Evolutionary conservation across 2,888 invertebrate species (phyloP).

Genomic region (Acanthosepion lycidas): DNA sequence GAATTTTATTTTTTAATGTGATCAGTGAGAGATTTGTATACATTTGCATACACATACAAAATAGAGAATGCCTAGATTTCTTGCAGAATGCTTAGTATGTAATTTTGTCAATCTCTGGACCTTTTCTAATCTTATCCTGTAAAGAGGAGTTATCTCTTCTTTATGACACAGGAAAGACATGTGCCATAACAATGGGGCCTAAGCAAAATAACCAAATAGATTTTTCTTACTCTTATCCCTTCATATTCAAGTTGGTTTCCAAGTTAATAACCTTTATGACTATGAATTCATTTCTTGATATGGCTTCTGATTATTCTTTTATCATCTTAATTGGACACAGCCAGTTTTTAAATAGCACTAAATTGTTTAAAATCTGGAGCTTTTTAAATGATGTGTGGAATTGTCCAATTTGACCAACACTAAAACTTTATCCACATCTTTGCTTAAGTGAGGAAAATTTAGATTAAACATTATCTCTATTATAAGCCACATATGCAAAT

Average conservation of each 20-base stretch:
- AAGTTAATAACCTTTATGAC: no score
- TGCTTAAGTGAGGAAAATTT: not conserved
- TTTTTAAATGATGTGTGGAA: not conserved
- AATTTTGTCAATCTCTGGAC: not conserved
- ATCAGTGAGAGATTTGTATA: not conserved
- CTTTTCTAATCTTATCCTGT: not conserved
- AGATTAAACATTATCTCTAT: no score
- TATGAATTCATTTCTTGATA: no score
- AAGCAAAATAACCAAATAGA: not conserved
- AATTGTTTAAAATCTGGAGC: constrained; percentile 8
- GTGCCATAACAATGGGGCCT: not conserved
- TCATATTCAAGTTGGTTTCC: not conserved
- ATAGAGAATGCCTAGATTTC: not conserved
- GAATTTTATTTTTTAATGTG: not conserved
- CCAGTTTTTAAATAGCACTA: not conserved
- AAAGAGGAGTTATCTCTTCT: not conserved
- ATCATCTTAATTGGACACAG: not conserved
- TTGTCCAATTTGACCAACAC: not conserved
- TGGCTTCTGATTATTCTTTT: not conserved
- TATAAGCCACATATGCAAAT: no score
- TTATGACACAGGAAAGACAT: not conserved
- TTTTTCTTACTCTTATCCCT: not conserved
- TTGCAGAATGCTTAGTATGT: not conserved
- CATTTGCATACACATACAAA: not conserved
- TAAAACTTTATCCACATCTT: not conserved